Percentiles rank a stretch among this genome's conserved stretches.
These are phyloP conservation scores for Saccostrea cuccullata DNA, from an alignment of 1,140 invertebrate species.

Conservation along the genomic window DNA sequence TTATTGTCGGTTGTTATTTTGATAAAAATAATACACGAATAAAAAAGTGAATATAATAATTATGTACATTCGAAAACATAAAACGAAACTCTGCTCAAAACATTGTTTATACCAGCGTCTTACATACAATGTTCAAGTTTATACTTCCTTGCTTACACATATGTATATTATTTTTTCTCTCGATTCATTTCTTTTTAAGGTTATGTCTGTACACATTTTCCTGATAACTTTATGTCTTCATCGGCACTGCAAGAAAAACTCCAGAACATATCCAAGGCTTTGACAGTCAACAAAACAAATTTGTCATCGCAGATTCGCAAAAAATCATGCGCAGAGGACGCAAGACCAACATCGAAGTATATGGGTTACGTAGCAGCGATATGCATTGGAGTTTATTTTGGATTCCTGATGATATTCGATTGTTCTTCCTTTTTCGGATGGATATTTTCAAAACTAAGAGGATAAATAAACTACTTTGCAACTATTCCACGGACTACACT, in stretches of 20 bases:
- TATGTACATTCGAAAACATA: too few species aligned
- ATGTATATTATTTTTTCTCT: too few species aligned
- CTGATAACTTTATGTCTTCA: not conserved
- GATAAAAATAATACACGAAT: too few species aligned
- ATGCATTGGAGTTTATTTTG: not conserved
- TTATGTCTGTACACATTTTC: not conserved
- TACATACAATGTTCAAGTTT: too few species aligned
- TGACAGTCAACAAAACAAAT: not conserved
- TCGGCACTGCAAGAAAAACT: not conserved
- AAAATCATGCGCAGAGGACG: slow-evolving; percentile 36
- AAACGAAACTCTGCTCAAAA: too few species aligned
- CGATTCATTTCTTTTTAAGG: not conserved
- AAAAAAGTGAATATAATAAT: too few species aligned
- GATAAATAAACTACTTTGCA: not conserved
- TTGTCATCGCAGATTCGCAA: slow-evolving; percentile 17
- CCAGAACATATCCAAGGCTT: not conserved
- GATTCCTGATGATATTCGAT: not conserved
- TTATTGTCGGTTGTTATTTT: too few species aligned
- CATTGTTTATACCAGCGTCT: too few species aligned
- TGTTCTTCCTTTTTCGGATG: not conserved
- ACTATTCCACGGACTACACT: too few species aligned
- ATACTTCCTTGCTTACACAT: too few species aligned
- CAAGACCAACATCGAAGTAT: not conserved
- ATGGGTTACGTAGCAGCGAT: slow-evolving; percentile 19
- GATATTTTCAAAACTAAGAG: not conserved